Base-by-base conservation (phyloP, 2,113 vertebrate genomes). In the Ceyx margarethae region DNA sequence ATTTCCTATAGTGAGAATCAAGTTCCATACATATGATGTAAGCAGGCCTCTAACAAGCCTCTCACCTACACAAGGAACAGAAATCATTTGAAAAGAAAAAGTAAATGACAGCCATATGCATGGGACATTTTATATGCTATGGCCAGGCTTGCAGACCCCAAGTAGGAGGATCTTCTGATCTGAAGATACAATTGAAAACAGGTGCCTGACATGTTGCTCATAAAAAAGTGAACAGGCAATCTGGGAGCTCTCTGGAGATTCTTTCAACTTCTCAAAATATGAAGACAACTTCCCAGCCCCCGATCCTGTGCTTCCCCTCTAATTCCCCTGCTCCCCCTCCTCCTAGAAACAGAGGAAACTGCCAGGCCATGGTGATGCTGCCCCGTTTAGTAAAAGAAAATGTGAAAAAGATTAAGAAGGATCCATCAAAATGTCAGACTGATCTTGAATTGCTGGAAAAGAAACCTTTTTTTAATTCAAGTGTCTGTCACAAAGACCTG, bases 171-270 rank as follows among this genome's bases (percentile, higher is more conserved):
- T 97, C 91, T 80, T 97, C 96, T 97, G 96, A 97, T 96, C 96
- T 96, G 95, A 97, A 81, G 86, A 91, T 40, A 72, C 83, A 95
- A 98, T 98, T 98, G 97, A 91, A 98, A 98, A 98, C 98, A 98
- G 96, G 97, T 98, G 97, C 93, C 62, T 0, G 15, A 86, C 93
- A 80, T 4, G 42, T 81, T 50, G 69, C 89, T 97, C 93, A 92
- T 95, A 96, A 97, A 83, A 78, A 96, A 84, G 90, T 95, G 96
- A 97, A 97, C 91, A 93, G 92, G 97, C 95, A 96, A 95, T 94
- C 29, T 96, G 95, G 97, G 91, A 97, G 77, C 94, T 95, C 90
- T 96, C 93, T 3, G 8, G 96, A 97, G 95, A 96, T 96, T 93
- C 95, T 97, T 97, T 97, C 95, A 96, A 82, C 96, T 77, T 80